A percentile compares a stretch with the other conserved stretches of the same genome.
These are phyloP conservation scores for Alexandromys fortis DNA, from an alignment of 2,113 vertebrate species.

Conservation along the genomic window DNA sequence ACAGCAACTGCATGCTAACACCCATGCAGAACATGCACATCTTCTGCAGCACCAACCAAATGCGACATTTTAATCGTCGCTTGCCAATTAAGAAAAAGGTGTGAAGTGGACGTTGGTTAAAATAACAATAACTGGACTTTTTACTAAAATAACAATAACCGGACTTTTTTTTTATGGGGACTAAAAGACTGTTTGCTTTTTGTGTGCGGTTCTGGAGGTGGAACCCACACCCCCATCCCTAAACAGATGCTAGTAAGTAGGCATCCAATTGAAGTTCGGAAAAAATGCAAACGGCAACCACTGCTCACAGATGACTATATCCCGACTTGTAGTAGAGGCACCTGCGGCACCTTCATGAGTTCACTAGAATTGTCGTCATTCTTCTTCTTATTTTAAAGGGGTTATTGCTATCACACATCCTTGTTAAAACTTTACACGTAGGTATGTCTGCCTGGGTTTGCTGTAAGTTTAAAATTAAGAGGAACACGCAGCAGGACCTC, in stretches of 20 bases:
- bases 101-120: background rate
- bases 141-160: background rate
- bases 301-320: background rate
- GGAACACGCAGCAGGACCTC: too few species aligned
- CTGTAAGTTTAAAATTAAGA: constrained; percentile 33
- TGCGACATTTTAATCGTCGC: background rate
- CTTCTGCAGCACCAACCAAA: too few species aligned
- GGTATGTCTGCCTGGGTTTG: constrained; percentile 23
- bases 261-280: background rate
- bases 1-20: background rate
- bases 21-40: background rate
- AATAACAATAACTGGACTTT: background rate
- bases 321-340: background rate
- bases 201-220: background rate
- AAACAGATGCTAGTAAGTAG: background rate
- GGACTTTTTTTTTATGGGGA: background rate
- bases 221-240: background rate
- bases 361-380: background rate
- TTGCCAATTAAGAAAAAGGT: background rate
- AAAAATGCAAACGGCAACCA: background rate
- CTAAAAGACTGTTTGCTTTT: background rate
- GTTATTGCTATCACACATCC: background rate
- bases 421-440: constrained; percentile 23
- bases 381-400: constrained; percentile 42
- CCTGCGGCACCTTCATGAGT: background rate